Evolutionary conservation across 2,888 invertebrate genomes (phyloP).

Genomic region (Clunio marinus): DNA sequence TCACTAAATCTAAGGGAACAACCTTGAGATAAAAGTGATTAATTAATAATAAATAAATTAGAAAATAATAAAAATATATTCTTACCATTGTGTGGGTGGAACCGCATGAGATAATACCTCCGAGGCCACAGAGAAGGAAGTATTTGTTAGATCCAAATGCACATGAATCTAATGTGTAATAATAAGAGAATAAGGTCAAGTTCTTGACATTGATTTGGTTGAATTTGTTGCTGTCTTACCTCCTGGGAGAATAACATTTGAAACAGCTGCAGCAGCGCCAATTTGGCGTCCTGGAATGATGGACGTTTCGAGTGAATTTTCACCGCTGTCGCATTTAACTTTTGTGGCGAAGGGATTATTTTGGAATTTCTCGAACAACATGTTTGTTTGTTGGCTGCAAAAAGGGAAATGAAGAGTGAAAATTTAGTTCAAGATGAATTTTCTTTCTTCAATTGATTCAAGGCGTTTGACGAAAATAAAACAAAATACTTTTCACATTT

Average conservation of each 20-base stretch:
- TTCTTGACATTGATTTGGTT: not conserved
- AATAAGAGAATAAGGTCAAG: constrained; percentile 3
- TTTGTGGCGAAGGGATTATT: constrained; percentile 56
- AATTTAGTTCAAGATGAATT: not conserved
- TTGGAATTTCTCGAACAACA: constrained; percentile 34
- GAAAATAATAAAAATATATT: too few relatives aligned
- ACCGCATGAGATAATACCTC: constrained; percentile 67
- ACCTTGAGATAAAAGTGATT: constrained; percentile 65
- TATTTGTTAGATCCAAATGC: constrained; percentile 89
- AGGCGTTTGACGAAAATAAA: constrained; percentile 5
- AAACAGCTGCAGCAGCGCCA: constrained; percentile 45
- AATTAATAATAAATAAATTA: constrained; percentile 56
- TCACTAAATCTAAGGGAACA: constrained; percentile 92
- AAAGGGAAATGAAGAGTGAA: not conserved
- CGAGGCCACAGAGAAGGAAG: constrained; percentile 88
- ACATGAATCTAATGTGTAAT: constrained; percentile 65
- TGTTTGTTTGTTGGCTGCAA: not conserved
- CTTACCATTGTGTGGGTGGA: constrained; percentile 50
- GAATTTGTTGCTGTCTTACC: not conserved
- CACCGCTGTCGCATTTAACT: constrained; percentile 55
- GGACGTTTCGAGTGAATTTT: constrained; percentile 21
- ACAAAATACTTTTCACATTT: constrained; percentile 9
- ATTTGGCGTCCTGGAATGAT: constrained; percentile 46
- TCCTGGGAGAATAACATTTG: constrained; percentile 30
- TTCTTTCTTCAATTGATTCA: not conserved